A percentile compares a stretch with the other conserved stretches of the same genome.
Evolutionary conservation across 35 echinoderm and acorn worm species (phyloP).

Genomic region (Diadema setosum): DNA sequence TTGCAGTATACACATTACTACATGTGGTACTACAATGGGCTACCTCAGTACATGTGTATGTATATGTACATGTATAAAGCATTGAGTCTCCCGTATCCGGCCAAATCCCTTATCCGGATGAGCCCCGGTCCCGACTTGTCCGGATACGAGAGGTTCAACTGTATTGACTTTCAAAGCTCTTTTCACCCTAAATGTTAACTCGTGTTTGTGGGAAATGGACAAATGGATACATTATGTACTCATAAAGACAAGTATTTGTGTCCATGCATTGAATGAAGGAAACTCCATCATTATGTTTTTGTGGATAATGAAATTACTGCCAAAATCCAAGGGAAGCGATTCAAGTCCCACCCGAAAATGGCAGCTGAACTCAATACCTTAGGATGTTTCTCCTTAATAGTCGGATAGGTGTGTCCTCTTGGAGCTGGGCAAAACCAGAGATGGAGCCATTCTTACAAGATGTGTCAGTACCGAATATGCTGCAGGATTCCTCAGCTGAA

Average conservation of each 20-base stretch:
- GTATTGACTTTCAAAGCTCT: too few relatives aligned
- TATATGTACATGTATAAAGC: too few relatives aligned
- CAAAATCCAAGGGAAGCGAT: not conserved
- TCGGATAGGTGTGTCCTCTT: conserved; percentile 46
- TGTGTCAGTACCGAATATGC: conserved; percentile 43
- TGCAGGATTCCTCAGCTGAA: conserved; percentile 64
- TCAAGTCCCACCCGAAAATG: not conserved
- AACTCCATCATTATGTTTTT: not conserved
- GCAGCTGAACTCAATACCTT: conserved; percentile 32
- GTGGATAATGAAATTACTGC: not conserved
- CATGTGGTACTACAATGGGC: too few relatives aligned
- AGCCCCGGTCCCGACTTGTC: too few relatives aligned
- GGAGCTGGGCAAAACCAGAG: conserved; percentile 15
- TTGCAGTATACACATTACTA: too few relatives aligned
- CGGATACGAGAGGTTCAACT: too few relatives aligned
- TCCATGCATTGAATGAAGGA: not conserved
- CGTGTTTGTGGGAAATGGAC: too few relatives aligned
- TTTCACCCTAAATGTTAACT: too few relatives aligned
- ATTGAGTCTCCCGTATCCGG: too few relatives aligned
- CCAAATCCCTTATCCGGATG: too few relatives aligned
- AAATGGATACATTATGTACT: too few relatives aligned
- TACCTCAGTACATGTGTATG: too few relatives aligned
- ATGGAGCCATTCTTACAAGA: conserved; percentile 52
- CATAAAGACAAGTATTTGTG: not conserved
- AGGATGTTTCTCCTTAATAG: conserved; percentile 59